Evolutionary conservation across 64 coral and sea anemone genomes (phyloP).

Genomic region (Porites australiensis): DNA sequence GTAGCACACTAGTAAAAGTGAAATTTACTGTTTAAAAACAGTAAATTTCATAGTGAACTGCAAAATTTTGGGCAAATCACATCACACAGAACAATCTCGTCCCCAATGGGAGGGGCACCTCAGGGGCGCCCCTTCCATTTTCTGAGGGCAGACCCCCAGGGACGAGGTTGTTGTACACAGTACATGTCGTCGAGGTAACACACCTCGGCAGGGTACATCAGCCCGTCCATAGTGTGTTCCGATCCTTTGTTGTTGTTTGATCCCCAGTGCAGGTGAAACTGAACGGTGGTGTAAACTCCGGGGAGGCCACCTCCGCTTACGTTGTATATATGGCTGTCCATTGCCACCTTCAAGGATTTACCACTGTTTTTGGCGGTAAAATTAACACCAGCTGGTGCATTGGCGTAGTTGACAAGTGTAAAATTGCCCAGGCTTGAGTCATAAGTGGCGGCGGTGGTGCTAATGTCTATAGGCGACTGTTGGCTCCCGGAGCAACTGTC

Average conservation of each 20-base stretch:
- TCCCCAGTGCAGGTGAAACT: conserved; percentile 74
- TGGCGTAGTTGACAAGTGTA: background rate
- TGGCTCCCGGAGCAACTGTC: background rate
- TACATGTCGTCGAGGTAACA: too few species aligned
- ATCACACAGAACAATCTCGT: too few species aligned
- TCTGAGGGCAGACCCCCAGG: too few species aligned
- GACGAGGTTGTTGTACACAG: too few species aligned
- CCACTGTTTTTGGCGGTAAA: conserved; percentile 4
- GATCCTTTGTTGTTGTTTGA: conserved; percentile 10
- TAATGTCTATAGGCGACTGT: conserved; percentile 64
- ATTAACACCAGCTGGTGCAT: background rate
- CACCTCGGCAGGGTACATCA: conserved; percentile 53
- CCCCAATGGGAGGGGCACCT: too few species aligned
- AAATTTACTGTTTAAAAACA: too few species aligned
- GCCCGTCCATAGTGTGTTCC: conserved; percentile 29
- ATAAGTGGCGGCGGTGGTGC: background rate
- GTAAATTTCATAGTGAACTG: too few species aligned
- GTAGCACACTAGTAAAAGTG: too few species aligned
- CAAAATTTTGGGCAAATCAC: too few species aligned
- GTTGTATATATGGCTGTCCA: background rate
- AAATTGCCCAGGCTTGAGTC: background rate
- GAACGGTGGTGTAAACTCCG: background rate
- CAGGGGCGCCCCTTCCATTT: too few species aligned
- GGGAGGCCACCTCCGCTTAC: conserved; percentile 21
- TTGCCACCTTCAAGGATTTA: background rate